Conservation (phyloP, 1,140 invertebrate genomes). For the Streblospio benedicti region DNA sequence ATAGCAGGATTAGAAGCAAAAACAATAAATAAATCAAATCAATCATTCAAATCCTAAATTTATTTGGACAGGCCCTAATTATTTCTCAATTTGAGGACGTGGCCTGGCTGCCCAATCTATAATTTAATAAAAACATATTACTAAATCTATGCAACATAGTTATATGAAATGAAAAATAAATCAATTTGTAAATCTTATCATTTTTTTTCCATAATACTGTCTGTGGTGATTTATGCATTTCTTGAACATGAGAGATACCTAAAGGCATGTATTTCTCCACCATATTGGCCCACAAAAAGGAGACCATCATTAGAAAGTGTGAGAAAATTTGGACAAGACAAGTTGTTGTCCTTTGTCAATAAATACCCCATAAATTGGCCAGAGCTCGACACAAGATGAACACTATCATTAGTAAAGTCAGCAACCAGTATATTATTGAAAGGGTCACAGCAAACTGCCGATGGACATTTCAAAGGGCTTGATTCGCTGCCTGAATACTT, state of each 20-base stretch:
- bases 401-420: slow-evolving; percentile 3
- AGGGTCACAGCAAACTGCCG: slow-evolving; percentile 8
- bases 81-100: too few species aligned
- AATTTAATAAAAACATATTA: too few species aligned
- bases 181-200: too few species aligned
- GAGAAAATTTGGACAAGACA: slow-evolving; percentile 10
- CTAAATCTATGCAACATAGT: too few species aligned
- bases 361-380: slow-evolving; percentile 8
- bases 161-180: too few species aligned
- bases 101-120: too few species aligned
- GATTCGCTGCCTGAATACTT: background rate
- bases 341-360: background rate
- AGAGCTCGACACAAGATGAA: slow-evolving; percentile 4
- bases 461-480: slow-evolving; percentile 2
- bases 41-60: too few species aligned
- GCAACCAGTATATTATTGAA: slow-evolving; percentile 12
- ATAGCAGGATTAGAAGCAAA: too few species aligned
- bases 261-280: slow-evolving; percentile 5
- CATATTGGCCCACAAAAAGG: slow-evolving; percentile 8
- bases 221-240: too few species aligned
- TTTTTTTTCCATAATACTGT: too few species aligned
- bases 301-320: slow-evolving; percentile 4
- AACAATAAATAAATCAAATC: too few species aligned
- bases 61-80: too few species aligned
- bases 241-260: slow-evolving; percentile 4